Base-by-base conservation (phyloP, 2,113 vertebrate genomes). In the Rhea pennata region DNA sequence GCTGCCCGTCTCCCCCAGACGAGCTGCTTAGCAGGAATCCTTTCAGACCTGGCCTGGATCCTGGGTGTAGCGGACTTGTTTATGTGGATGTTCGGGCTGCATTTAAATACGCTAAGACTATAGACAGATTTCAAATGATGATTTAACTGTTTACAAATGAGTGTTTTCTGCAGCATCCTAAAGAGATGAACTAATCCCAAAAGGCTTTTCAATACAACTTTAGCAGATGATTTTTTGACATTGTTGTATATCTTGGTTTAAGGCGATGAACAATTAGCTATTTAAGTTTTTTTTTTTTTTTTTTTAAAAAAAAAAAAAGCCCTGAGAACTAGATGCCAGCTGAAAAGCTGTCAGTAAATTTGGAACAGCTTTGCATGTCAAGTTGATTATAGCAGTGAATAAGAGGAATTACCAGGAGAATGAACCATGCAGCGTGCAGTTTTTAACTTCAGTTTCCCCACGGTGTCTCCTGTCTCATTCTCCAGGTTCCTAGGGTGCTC, bases 121-220 rank as follows among this genome's bases (percentile, higher is more conserved):
- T 75, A 58, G 36, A 65, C 96, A 90, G 95, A 96, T 88, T 85
- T 93, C 92, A 90, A 97, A 95, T 95, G 96, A 97, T 97, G 92
- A 96, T 96, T 98, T 97, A 96, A 98, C 97, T 97, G 94, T 98
- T 97, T 97, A 97, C 96, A 96, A 95, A 93, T 91, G 88, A 98
- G 59, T 71, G 50, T 95, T 80, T 94, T 94, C 73, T 88, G 50
- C 46, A 33, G 79, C 92, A 93, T 97, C 96, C 96, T 93, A 84
- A 97, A 97, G 93, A 96, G 95, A 74, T 42, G n/a, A 93, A 72
- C 46, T 94, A 93, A 95, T 96, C 94, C 95, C 91, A 53, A 31
- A 83, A 95, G 96, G 84, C 92, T 95, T 95, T 96, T 96, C 95
- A 87, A 82, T 95, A 90, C 51, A 95, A 95, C 87, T 96, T 94